Evolutionary conservation across 2,113 vertebrate species (phyloP).

Genomic region (Ceyx melanurus): DNA sequence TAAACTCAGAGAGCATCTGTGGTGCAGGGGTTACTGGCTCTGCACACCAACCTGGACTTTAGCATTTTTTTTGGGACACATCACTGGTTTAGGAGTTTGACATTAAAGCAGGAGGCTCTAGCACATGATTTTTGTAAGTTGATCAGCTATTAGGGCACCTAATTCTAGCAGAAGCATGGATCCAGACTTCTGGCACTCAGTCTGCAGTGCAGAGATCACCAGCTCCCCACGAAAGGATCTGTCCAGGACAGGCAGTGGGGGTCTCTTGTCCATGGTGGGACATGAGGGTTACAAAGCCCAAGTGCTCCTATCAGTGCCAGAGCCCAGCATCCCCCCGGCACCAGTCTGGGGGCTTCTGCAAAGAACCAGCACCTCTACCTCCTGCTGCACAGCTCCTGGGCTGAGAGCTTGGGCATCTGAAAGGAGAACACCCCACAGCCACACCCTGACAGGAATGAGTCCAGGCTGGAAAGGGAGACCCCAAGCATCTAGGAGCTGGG

Average conservation of each 20-base stretch:
- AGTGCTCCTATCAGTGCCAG: neutral
- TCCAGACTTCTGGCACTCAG: neutral
- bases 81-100: neutral
- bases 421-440: neutral
- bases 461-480: neutral
- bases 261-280: neutral
- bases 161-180: neutral
- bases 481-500: neutral
- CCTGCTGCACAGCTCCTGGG: rapidly evolving
- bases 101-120: neutral
- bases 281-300: neutral
- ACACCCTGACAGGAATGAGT: rapidly evolving
- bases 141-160: neutral
- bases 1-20: neutral
- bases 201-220: rapidly evolving
- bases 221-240: neutral
- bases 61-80: neutral
- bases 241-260: neutral
- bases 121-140: rapidly evolving
- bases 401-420: neutral
- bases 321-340: neutral
- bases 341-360: neutral
- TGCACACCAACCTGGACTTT: neutral
- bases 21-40: rapidly evolving
- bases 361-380: neutral